phyloP scores from a whole-genome alignment of 1,140 invertebrate genomes.

The Vanessa atalanta region DNA sequence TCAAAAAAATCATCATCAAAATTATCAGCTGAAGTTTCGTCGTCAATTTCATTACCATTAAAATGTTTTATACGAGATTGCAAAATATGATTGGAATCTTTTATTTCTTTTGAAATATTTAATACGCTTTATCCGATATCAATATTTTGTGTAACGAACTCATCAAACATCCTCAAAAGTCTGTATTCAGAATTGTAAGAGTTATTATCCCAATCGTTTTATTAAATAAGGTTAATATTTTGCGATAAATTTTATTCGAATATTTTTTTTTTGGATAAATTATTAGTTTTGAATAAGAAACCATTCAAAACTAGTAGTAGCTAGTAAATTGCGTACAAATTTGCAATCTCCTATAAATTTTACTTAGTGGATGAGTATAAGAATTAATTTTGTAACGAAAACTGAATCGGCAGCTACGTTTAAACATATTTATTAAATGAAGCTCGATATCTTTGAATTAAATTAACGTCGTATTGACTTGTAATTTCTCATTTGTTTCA shows the following conservation, averaged over 20 bases:
- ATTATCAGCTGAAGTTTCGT: slow-evolving; percentile 33
- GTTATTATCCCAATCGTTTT: slow-evolving; percentile 16
- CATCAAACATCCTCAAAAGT: slow-evolving; percentile 18
- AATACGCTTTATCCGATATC: slow-evolving; percentile 20
- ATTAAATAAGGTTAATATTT: slow-evolving; percentile 1
- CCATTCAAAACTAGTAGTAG: background rate
- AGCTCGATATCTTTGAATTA: background rate
- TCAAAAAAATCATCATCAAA: slow-evolving; percentile 40
- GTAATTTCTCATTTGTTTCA: slow-evolving; percentile 22
- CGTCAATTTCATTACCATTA: slow-evolving; percentile 26
- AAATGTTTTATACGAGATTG: slow-evolving; percentile 35
- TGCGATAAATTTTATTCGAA: background rate
- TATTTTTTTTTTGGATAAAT: background rate
- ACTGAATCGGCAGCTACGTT: slow-evolving; percentile 3
- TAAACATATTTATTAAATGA: slow-evolving; percentile 8
- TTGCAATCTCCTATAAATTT: slow-evolving; percentile 44
- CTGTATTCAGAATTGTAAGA: slow-evolving; percentile 23
- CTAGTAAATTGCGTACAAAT: slow-evolving; percentile 15
- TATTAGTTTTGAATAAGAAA: background rate
- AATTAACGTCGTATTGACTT: background rate
- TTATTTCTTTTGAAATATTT: slow-evolving; percentile 23
- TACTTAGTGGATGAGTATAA: slow-evolving; percentile 41
- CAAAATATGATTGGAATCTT: slow-evolving; percentile 34
- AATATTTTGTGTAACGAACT: slow-evolving; percentile 20
- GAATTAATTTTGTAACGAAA: slow-evolving; percentile 18